Conservation (phyloP, 2,797 vertebrate species). For the Schizopygopsis malacanthus region DNA sequence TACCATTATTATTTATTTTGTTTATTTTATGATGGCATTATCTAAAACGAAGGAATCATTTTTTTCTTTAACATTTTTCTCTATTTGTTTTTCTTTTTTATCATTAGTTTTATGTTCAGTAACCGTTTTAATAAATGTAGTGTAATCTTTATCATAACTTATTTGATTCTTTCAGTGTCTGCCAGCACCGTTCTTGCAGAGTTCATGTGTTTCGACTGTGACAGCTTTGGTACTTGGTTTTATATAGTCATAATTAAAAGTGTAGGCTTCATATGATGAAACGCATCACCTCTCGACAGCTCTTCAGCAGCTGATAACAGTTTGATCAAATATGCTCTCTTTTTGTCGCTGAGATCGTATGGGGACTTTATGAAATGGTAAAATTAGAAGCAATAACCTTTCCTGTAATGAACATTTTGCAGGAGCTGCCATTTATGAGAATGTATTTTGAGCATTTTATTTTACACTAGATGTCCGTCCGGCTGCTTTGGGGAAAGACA, state of each 20-base stretch:
- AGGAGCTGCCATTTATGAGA: background rate
- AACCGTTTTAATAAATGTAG: background rate
- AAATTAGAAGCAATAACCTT: background rate
- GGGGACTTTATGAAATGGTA: background rate
- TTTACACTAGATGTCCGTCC: background rate
- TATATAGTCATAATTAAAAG: slow-evolving; percentile 18
- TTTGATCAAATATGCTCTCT: slow-evolving; percentile 9
- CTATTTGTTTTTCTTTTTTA: background rate
- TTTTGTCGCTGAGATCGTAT: background rate
- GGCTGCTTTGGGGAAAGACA: slow-evolving; percentile 17
- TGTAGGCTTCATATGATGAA: background rate
- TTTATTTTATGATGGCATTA: background rate
- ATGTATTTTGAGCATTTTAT: background rate
- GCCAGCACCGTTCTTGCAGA: background rate
- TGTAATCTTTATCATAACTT: background rate
- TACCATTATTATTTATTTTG: background rate
- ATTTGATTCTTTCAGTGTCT: background rate
- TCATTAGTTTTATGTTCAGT: background rate
- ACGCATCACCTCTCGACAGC: background rate
- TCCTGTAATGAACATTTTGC: background rate
- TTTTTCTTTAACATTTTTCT: too few species aligned
- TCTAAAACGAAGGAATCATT: background rate
- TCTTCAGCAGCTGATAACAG: background rate
- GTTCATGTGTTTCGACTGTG: slow-evolving; percentile 3
- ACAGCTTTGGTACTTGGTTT: background rate